Evolutionary conservation across 2,888 invertebrate species (phyloP), one percentile per base, ranked within the genome.

Genomic region (Bombyx huttoni): DNA sequence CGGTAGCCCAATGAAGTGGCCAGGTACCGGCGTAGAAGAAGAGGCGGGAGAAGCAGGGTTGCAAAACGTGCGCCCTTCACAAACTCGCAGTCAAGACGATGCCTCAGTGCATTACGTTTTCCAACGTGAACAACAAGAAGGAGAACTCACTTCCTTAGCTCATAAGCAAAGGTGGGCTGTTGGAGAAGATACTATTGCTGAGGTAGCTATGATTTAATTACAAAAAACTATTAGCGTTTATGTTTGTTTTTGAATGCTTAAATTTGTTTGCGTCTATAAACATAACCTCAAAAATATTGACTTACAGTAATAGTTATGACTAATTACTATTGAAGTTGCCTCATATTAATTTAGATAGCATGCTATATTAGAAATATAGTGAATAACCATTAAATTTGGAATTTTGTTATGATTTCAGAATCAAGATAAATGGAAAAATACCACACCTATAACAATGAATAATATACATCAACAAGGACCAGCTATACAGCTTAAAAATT

Each of bases 51-150:
- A 88, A 71, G 81, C 84, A 59, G 81, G 79, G 60, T 69, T 86
- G 69, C 87, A 87, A 80, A 92, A 90, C 90, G 91, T 91, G 72
- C 90, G 91, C 82, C 90, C 87, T 79, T 91, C 90, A 73, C 93
- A 91, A 80, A 91, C 90, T 82, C 92, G 93, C 70, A 89, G 94
- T 62, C 85, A 85, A 59, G 97, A 97, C 81, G 97, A 97, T 90
- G 96, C 96, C 59, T 94, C 94, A 79, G 97, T 97, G 64, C 95
- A 96, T 70, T 98, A 98, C 81, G 95, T 96, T 63, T 98, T 96
- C 78, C 96, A 96, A 65, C 75, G 85, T 54, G 93, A 94, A 58
- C 93, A 94, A 61, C 92, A 93, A 60, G 96, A 96, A 75, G 92
- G 92, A 52, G 96, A 96, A 75, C 92, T 96, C 75, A 91, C 92